These are phyloP conservation scores for Hirtodrosophila alboralis DNA, from an alignment of 2,888 invertebrate species.

Conservation along the genomic window DNA sequence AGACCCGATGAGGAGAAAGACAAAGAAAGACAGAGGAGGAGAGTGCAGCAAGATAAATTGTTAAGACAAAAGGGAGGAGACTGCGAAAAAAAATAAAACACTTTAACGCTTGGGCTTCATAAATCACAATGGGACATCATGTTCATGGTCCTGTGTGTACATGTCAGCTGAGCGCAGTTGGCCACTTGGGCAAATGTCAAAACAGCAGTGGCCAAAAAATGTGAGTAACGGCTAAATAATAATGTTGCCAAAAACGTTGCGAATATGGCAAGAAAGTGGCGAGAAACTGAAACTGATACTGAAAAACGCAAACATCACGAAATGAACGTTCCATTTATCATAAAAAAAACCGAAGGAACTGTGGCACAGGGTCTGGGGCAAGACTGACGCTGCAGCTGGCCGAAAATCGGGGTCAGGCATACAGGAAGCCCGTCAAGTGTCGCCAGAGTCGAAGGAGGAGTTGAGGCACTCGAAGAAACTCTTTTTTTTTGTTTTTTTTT, in stretches of 20 bases:
- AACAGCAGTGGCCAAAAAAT: slow-evolving; percentile 73
- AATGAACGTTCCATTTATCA: slow-evolving; percentile 70
- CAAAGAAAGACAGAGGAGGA: slow-evolving; percentile 14
- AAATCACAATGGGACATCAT: slow-evolving; percentile 68
- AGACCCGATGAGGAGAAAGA: slow-evolving; percentile 12
- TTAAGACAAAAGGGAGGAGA: slow-evolving; percentile 23
- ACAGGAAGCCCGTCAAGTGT: slow-evolving; percentile 73
- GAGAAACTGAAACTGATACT: slow-evolving; percentile 26
- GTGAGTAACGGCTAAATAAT: slow-evolving; percentile 79
- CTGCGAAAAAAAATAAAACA: slow-evolving; percentile 61
- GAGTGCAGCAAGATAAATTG: slow-evolving; percentile 50
- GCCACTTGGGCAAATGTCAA: slow-evolving; percentile 64
- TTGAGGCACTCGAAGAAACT: slow-evolving; percentile 26
- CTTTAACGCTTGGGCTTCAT: slow-evolving; percentile 71
- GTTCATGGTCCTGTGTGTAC: slow-evolving; percentile 44
- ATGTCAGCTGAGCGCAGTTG: slow-evolving; percentile 38
- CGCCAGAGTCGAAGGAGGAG: slow-evolving; percentile 27
- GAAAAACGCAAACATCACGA: slow-evolving; percentile 49
- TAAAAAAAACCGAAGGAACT: slow-evolving; percentile 4
- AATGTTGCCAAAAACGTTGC: slow-evolving; percentile 53
- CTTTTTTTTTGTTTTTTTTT: no score
- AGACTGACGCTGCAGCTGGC: slow-evolving; percentile 57
- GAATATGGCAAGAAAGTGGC: slow-evolving; percentile 17
- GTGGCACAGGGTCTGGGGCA: slow-evolving; percentile 1
- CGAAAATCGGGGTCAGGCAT: slow-evolving; percentile 65